Evolutionary conservation across 2,113 vertebrate species (phyloP).

Genomic region (Proterorhinus semilunaris): DNA sequence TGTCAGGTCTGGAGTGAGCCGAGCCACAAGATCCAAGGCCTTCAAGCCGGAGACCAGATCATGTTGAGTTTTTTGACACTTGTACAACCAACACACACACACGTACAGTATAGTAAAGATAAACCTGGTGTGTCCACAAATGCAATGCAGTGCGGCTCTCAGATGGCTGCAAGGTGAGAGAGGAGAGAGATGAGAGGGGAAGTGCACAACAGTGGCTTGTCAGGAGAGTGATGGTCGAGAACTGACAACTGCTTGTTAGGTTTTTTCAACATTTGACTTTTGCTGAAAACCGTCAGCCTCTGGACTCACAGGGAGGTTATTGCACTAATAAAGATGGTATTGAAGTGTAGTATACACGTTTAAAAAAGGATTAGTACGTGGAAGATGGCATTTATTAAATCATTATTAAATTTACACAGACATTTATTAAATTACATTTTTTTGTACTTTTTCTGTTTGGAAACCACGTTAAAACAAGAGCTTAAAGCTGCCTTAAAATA

Average conservation of each 20-base stretch:
- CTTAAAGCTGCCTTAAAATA: no score
- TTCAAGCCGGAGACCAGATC: conserved; percentile 84
- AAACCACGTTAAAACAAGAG: no score
- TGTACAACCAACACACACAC: conserved; percentile 54
- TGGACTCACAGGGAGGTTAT: conserved; percentile 25
- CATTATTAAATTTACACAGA: no score
- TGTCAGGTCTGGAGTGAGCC: conserved; percentile 94
- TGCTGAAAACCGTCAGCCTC: conserved; percentile 58
- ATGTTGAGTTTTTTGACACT: conserved; percentile 72
- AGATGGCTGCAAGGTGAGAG: conserved; percentile 73
- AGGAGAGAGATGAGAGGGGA: conserved; percentile 85
- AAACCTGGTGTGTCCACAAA: conserved; percentile 34
- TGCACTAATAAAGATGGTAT: conserved; percentile 4
- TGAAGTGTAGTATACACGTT: no score
- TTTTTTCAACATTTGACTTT: conserved; percentile 79
- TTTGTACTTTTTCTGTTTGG: no score
- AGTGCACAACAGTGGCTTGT: conserved; percentile 87
- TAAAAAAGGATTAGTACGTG: no score
- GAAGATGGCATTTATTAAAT: no score
- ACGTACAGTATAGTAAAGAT: conserved; percentile 48
- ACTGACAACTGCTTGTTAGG: conserved; percentile 93
- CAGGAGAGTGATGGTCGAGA: conserved; percentile 81
- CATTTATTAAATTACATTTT: no score
- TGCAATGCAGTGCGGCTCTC: conserved; percentile 76
- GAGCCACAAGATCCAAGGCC: conserved; percentile 87